Evolutionary conservation across 1,140 invertebrate genomes (phyloP), one percentile per base, ranked within the genome.

Genomic region (Mamestra configurata): DNA sequence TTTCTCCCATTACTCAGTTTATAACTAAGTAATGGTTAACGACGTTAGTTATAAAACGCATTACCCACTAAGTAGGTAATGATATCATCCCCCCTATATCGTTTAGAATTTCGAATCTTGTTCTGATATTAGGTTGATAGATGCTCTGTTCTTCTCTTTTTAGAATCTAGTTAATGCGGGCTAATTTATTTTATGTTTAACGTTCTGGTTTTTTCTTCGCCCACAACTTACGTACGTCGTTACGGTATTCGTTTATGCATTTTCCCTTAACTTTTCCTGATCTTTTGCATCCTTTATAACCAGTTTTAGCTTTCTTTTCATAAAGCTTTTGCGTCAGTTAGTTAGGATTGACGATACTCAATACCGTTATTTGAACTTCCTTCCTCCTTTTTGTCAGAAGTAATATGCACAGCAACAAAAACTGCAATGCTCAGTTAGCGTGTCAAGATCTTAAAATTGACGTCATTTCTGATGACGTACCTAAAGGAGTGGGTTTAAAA

Each of bases 241-340:
- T n/a, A n/a, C n/a, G n/a, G n/a, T n/a, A n/a, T n/a, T n/a, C n/a
- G n/a, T n/a, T n/a, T n/a, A n/a, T n/a, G 35, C 18, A 66, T 6
- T 66, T 66, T 66, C 61, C 61, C 40, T 4, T 13, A 66, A 40
- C 59, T 18, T 35, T 37, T 37, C 15, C 24, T 7, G n/a, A 20
- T 40, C n/a, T 20, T 66, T 66, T 40, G 35, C 61, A 40, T 66
- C 61, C n/a, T 31, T 20, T 13, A 22, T 66, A 66, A 66, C 61
- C 8, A 5, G 61, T 66, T 66, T 8, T 5, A 66, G 35, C 61
- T 66, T 66, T 66, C 61, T 18, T 11, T 8, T 18, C 6, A 40
- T 2, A 40, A 20, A 22, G 18, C 11, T 31, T 31, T 31, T 31
- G 27, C 27, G 27, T 27, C 11, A 22, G 20, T 27, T 5, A 31